These are phyloP conservation scores for Eutolmus rufibarbis DNA, from an alignment of 2,888 invertebrate species.

Conservation along the genomic window DNA sequence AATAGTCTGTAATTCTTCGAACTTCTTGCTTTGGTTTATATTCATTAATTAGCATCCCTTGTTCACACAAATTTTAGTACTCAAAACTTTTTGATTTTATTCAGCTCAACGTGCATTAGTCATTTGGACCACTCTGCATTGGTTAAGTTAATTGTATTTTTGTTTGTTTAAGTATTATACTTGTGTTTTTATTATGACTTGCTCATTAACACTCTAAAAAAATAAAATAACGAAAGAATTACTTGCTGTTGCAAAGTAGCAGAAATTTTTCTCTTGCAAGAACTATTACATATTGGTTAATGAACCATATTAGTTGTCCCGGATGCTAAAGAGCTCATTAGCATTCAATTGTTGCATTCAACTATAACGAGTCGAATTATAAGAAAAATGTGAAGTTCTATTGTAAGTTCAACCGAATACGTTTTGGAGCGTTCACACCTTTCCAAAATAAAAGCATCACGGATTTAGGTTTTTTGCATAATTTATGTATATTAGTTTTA, in stretches of 20 bases:
- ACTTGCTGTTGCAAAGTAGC: background rate
- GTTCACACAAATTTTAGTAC: background rate
- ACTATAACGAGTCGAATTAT: background rate
- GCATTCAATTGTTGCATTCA: background rate
- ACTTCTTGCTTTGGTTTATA: background rate
- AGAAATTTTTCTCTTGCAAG: too few species aligned
- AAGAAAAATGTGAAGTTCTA: too few species aligned
- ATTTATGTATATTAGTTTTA: too few species aligned
- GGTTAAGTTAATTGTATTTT: background rate
- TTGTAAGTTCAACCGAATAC: too few species aligned
- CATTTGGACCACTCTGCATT: background rate
- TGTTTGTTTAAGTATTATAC: too few species aligned
- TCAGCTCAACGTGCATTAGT: background rate
- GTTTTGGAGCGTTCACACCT: too few species aligned
- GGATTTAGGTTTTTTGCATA: too few species aligned
- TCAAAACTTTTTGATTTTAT: background rate
- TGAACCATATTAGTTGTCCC: background rate
- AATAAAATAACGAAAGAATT: too few species aligned
- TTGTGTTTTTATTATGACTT: background rate
- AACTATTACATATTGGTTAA: background rate
- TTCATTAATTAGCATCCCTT: background rate
- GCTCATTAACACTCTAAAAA: too few species aligned
- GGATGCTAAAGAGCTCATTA: background rate
- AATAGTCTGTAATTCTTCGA: background rate
- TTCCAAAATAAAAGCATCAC: too few species aligned